Conservation (phyloP, 2,113 vertebrate genomes). For the Gopherus evgoodei region DNA sequence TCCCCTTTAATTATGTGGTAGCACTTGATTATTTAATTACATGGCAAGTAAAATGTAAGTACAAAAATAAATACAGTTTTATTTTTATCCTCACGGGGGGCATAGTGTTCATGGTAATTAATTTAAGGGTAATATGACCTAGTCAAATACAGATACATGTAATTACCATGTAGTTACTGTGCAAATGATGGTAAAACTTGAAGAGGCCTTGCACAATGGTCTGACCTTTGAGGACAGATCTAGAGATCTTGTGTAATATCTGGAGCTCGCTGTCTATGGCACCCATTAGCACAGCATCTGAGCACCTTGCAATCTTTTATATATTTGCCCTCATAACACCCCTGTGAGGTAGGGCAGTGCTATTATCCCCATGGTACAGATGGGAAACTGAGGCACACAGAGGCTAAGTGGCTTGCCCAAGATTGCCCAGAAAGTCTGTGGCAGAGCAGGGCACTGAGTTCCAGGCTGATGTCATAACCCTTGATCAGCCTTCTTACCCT, state of each 20-base stretch:
- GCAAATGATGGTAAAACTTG: neutral
- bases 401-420: neutral
- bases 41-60: constrained; percentile 58
- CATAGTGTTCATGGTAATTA: constrained; percentile 13
- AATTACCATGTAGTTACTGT: neutral
- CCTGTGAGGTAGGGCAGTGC: neutral
- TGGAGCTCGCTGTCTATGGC: neutral
- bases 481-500: neutral
- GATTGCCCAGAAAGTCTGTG: neutral
- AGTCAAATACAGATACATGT: neutral
- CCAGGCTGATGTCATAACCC: neutral
- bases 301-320: neutral
- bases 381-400: neutral
- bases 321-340: neutral
- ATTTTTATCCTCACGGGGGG: constrained; percentile 43
- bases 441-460: neutral
- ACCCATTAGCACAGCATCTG: neutral
- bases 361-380: neutral
- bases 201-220: neutral
- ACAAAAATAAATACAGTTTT: constrained; percentile 64
- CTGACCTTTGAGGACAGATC: neutral
- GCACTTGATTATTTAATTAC: constrained; percentile 55
- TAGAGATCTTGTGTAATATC: neutral
- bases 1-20: constrained; percentile 59
- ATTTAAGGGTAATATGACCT: neutral